A percentile compares a stretch with the other conserved stretches of the same genome.
phyloP scores from a whole-genome alignment of 2,113 vertebrate genomes.

The Oxyruncus cristatus region DNA sequence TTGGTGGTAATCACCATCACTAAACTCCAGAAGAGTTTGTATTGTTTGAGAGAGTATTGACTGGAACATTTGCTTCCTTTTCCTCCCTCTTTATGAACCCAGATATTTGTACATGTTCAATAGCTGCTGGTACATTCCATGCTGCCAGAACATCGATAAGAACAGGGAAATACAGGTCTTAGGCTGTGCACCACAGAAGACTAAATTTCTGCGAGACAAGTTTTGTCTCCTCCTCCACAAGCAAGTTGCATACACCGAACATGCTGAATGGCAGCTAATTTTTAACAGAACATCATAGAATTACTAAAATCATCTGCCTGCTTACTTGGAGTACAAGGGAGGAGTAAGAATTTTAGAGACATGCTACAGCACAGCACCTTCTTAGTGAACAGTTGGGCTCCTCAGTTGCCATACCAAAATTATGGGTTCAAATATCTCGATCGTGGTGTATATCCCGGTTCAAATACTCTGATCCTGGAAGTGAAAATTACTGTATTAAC shows the following conservation, averaged over 20 bases:
- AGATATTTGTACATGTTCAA: background rate
- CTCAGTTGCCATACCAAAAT: background rate
- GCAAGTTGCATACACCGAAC: background rate
- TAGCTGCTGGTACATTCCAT: background rate
- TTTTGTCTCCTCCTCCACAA: background rate
- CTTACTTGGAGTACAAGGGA: background rate
- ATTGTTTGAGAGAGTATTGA: background rate
- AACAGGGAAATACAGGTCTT: background rate
- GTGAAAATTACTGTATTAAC: background rate
- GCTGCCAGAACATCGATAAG: background rate
- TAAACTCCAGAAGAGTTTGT: background rate
- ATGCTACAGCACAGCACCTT: background rate
- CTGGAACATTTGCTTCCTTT: background rate
- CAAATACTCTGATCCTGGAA: background rate
- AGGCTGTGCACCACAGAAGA: background rate
- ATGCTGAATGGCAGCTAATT: background rate
- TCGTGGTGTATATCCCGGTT: background rate
- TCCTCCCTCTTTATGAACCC: background rate
- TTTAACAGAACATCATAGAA: background rate
- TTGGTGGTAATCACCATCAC: background rate
- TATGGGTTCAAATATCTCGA: background rate
- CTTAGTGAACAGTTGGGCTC: background rate
- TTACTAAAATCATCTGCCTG: background rate
- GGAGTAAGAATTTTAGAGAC: background rate
- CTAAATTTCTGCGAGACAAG: background rate